A percentile compares a stretch with the other conserved stretches of the same genome.
Evolutionary conservation across 2,113 vertebrate genomes (phyloP).

Genomic region (Corythaeola cristata): DNA sequence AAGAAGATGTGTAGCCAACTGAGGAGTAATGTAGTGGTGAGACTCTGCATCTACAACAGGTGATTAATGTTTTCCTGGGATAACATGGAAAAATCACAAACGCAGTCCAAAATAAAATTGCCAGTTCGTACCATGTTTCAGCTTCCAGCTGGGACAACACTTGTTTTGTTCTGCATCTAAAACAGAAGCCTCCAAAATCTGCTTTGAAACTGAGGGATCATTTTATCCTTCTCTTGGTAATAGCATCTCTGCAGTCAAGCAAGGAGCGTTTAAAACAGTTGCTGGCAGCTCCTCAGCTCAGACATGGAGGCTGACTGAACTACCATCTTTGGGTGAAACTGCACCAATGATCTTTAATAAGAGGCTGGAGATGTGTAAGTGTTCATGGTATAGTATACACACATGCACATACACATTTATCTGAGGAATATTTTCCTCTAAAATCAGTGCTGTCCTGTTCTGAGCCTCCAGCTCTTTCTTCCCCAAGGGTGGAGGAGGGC

Average conservation of each 20-base stretch:
- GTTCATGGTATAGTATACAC: not conserved
- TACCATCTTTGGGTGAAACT: not conserved
- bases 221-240: not conserved
- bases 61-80: not conserved
- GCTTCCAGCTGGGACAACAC: not conserved
- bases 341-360: not conserved
- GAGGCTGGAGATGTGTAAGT: not conserved
- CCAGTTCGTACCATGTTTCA: not conserved
- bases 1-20: not conserved
- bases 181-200: not conserved
- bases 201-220: not conserved
- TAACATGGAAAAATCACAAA: not conserved
- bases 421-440: not conserved
- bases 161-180: not conserved
- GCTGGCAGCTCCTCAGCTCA: not conserved
- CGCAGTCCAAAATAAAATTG: not conserved
- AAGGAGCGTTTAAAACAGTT: not conserved
- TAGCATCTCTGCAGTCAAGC: not conserved
- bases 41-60: not conserved
- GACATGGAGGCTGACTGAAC: not conserved
- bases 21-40: not conserved
- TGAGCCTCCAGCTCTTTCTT: not conserved
- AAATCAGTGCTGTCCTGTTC: not conserved
- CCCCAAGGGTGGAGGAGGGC: rapidly evolving
- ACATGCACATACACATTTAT: rapidly evolving